These are phyloP conservation scores for Tympanoctomys barrerae DNA, from an alignment of 2,797 vertebrate species.

Conservation along the genomic window DNA sequence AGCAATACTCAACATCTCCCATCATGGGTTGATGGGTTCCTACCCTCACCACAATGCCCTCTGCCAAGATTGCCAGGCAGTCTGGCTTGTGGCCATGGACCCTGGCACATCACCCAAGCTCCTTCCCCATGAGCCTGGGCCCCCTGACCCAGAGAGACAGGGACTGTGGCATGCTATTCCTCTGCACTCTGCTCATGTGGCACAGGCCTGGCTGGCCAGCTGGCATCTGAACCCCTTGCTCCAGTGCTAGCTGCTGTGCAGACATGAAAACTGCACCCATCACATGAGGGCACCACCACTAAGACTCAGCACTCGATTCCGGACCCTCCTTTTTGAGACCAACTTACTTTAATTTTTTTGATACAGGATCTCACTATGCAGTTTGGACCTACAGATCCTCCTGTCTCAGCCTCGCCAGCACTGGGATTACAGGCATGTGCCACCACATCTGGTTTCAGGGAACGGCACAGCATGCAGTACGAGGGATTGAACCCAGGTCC, in stretches of 20 bases:
- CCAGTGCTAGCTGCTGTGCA: background rate
- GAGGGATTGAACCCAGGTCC: too few species aligned
- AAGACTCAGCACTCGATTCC: background rate
- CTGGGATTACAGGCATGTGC: too few species aligned
- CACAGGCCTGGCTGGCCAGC: too few species aligned
- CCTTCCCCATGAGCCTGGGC: background rate
- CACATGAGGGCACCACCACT: background rate
- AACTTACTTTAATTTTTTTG: background rate
- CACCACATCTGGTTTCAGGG: too few species aligned
- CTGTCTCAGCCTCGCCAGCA: too few species aligned
- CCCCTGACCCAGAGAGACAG: background rate
- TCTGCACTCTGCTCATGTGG: background rate
- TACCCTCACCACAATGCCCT: background rate
- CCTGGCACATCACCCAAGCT: background rate
- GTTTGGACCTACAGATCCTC: too few species aligned
- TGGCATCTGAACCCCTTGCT: background rate
- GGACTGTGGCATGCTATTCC: background rate
- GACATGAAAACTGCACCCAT: background rate
- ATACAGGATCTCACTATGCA: too few species aligned
- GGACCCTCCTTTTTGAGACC: background rate
- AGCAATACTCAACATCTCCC: background rate
- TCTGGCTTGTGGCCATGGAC: background rate
- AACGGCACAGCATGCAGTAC: too few species aligned
- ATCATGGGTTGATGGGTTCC: background rate
- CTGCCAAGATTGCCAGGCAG: background rate